phyloP scores from a whole-genome alignment of 2,888 invertebrate species.

The Sminthurides aquaticus region DNA sequence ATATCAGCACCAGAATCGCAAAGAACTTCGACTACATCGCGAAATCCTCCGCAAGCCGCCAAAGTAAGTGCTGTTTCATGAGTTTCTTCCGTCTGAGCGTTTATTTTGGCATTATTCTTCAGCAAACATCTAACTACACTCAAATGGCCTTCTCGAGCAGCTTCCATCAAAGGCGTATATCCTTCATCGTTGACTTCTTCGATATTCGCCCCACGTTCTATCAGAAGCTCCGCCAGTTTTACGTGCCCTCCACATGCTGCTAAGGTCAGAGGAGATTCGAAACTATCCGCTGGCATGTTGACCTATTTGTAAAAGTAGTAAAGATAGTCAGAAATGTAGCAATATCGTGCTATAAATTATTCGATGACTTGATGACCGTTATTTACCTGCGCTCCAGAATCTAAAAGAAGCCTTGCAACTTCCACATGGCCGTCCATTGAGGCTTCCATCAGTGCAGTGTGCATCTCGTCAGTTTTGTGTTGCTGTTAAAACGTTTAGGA shows the following conservation, averaged over 20 bases:
- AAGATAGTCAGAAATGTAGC: too few relatives aligned
- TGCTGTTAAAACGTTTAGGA: slow-evolving; percentile 55
- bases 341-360: too few relatives aligned
- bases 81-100: slow-evolving; percentile 97
- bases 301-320: too few relatives aligned
- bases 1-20: slow-evolving; percentile 87
- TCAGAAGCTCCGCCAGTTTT: slow-evolving; percentile 86
- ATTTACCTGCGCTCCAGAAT: slow-evolving; percentile 92
- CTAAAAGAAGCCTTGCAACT: slow-evolving; percentile 85
- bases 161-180: slow-evolving; percentile 98
- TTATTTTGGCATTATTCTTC: slow-evolving; percentile 73
- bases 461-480: slow-evolving; percentile 99
- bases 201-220: slow-evolving; percentile 95
- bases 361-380: too few relatives aligned
- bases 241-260: slow-evolving; percentile 99
- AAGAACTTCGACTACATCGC: slow-evolving; percentile 90
- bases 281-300: slow-evolving; percentile 98
- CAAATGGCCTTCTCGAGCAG: slow-evolving; percentile 87
- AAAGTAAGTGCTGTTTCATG: slow-evolving; percentile 92
- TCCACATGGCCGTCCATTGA: slow-evolving; percentile 99
- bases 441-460: slow-evolving; percentile 98
- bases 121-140: slow-evolving; percentile 36
- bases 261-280: slow-evolving; percentile 94
- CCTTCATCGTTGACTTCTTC: slow-evolving; percentile 97
- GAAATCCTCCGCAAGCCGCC: slow-evolving; percentile 94